Conservation (phyloP, 2,888 invertebrate genomes). For the Troilus luridus region DNA sequence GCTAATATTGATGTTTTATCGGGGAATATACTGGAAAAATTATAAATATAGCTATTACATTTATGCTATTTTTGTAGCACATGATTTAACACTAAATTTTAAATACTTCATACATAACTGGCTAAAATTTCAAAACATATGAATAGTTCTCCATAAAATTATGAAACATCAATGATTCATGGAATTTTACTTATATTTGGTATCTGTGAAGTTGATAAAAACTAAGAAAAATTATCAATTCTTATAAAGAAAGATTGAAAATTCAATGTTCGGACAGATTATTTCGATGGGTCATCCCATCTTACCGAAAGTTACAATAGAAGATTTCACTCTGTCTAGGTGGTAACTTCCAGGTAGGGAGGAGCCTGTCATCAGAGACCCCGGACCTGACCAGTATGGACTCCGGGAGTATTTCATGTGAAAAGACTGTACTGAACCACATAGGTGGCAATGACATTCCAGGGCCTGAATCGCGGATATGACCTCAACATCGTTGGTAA, state of each 20-base stretch:
- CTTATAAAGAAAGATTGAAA: background rate
- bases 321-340: constrained; percentile 61
- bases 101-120: background rate
- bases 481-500: constrained; percentile 64
- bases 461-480: constrained; percentile 66
- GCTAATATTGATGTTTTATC: too few species aligned
- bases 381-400: constrained; percentile 65
- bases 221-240: background rate
- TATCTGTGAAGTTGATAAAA: background rate
- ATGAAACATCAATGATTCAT: background rate
- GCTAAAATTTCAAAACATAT: background rate
- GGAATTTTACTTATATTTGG: constrained; percentile 29
- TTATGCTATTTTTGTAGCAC: too few species aligned
- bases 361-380: constrained; percentile 63
- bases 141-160: too few species aligned
- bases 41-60: too few species aligned
- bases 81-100: background rate
- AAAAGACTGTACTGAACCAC: constrained; percentile 62
- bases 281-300: constrained; percentile 49
- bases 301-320: constrained; percentile 54
- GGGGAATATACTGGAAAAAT: too few species aligned
- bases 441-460: constrained; percentile 63
- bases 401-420: constrained; percentile 63
- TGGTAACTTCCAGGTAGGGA: constrained; percentile 62
- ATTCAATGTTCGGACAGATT: constrained; percentile 32